Conservation (phyloP, 2,113 vertebrate genomes). For the Rhodinocichla rosea region DNA sequence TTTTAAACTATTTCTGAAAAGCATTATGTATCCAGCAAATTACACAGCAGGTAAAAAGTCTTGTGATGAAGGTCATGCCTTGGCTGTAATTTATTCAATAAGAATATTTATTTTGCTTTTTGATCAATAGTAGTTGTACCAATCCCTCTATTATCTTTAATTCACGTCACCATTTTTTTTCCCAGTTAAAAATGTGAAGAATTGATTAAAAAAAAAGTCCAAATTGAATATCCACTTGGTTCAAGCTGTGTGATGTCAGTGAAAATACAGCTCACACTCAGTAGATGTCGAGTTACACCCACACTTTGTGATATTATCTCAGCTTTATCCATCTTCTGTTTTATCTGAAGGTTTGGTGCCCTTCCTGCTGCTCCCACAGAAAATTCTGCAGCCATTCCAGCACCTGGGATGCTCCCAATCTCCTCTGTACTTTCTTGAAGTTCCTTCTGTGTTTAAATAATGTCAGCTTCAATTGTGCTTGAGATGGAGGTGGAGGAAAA, state of each 20-base stretch:
- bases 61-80: neutral
- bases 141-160: neutral
- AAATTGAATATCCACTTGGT: neutral
- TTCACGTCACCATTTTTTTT: neutral
- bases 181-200: neutral
- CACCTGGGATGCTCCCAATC: neutral
- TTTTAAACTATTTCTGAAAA: neutral
- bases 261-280: neutral
- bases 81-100: neutral
- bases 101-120: neutral
- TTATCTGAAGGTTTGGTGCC: neutral
- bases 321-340: neutral
- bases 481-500: neutral
- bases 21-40: neutral
- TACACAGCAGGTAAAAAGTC: neutral
- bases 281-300: neutral
- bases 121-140: neutral
- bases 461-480: neutral
- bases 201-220: neutral
- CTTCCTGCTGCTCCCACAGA: neutral
- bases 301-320: neutral
- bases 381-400: neutral
- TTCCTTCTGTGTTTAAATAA: neutral
- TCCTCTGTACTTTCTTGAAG: neutral
- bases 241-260: neutral